Evolutionary conservation across 1,140 invertebrate genomes (phyloP).

Genomic region (Magallana angulata): DNA sequence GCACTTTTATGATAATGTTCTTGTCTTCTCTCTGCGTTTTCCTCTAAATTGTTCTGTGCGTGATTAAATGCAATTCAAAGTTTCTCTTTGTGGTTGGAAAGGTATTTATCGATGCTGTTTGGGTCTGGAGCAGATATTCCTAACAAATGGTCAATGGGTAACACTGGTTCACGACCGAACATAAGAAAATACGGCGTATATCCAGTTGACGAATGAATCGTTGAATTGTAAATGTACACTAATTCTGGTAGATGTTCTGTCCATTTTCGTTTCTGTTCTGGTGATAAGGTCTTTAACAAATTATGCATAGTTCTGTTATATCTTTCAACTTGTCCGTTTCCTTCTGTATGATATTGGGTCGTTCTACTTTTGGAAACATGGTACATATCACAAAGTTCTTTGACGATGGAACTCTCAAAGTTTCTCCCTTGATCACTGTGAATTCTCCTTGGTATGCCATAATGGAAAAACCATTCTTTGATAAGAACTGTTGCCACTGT

Average conservation of each 20-base stretch:
- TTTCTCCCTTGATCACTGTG: no score
- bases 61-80: no score
- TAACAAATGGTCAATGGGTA: constrained; percentile 36
- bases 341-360: constrained; percentile 42
- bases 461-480: no score
- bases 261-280: constrained; percentile 40
- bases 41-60: background rate
- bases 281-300: constrained; percentile 39
- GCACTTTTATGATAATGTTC: background rate
- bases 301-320: constrained; percentile 41
- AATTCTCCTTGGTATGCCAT: no score
- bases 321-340: constrained; percentile 44
- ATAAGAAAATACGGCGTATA: constrained; percentile 36
- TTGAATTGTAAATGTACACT: constrained; percentile 37
- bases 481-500: no score
- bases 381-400: constrained; percentile 40
- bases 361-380: constrained; percentile 42
- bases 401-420: constrained; percentile 32
- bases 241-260: background rate
- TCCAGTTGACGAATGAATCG: constrained; percentile 34
- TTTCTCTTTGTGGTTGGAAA: no score
- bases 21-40: background rate
- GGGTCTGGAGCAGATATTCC: background rate
- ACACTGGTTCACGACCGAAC: constrained; percentile 29
- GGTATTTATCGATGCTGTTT: no score